phyloP scores from a whole-genome alignment of 2,797 vertebrate species.

The Leptatherina wallacei region DNA sequence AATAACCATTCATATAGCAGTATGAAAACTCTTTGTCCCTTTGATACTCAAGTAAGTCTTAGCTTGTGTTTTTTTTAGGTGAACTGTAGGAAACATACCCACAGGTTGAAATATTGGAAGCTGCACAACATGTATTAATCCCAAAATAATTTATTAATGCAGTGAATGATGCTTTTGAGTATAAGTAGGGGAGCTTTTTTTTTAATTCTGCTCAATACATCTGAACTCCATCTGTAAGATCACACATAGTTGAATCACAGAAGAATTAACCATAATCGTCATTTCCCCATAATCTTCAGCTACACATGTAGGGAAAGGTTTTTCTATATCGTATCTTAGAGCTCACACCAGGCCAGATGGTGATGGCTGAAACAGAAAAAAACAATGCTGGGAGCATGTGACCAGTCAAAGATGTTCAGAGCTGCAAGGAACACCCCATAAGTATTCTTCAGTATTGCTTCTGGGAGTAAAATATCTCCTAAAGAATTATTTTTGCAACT shows the following conservation, averaged over 20 bases:
- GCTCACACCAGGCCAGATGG: neutral
- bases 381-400: neutral
- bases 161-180: neutral
- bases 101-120: slow-evolving; percentile 21
- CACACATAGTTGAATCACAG: no score
- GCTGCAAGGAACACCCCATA: neutral
- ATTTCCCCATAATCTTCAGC: neutral
- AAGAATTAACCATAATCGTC: neutral
- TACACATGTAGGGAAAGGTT: neutral
- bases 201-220: neutral
- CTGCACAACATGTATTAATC: slow-evolving; percentile 16
- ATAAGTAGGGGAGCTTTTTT: neutral
- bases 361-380: no score
- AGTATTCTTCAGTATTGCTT: neutral
- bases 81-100: slow-evolving; percentile 11
- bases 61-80: neutral
- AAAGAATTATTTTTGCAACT: neutral
- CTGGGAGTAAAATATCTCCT: neutral
- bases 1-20: slow-evolving; percentile 46
- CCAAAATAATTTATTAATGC: neutral
- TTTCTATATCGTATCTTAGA: neutral
- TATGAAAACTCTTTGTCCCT: slow-evolving; percentile 5
- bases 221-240: neutral
- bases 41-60: slow-evolving; percentile 21
- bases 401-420: neutral